Evolutionary conservation across 2,888 invertebrate species (phyloP).

Genomic region (Mongoloraphidia duomilia): DNA sequence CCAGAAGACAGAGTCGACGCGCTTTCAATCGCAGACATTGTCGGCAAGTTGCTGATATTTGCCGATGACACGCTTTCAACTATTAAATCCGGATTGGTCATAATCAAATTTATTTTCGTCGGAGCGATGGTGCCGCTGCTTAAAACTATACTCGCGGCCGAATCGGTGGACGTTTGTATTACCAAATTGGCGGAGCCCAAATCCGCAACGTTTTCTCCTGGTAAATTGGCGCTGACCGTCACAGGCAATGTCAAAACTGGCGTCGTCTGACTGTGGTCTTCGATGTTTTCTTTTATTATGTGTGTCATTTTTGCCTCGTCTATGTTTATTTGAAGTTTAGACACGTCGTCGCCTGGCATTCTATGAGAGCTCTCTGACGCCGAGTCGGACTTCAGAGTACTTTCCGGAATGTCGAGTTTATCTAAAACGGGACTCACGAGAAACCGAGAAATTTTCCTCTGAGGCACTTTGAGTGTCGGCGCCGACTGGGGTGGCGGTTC

Average conservation of each 20-base stretch:
- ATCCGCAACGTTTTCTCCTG: constrained; percentile 1
- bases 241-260: not conserved
- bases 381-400: constrained; percentile 12
- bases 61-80: constrained; percentile 31
- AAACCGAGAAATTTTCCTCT: constrained; percentile 66
- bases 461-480: constrained; percentile 27
- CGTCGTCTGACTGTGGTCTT: not conserved
- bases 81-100: constrained; percentile 21
- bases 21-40: constrained; percentile 17
- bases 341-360: not conserved
- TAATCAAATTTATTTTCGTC: constrained; percentile 12
- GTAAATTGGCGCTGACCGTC: not conserved
- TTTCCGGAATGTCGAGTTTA: constrained; percentile 30
- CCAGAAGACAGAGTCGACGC: too few species aligned
- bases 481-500: constrained; percentile 5
- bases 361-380: not conserved
- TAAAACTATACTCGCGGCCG: constrained; percentile 8
- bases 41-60: constrained; percentile 31
- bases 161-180: not conserved
- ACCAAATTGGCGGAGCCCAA: not conserved
- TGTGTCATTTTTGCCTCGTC: not conserved
- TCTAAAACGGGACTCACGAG: constrained; percentile 68
- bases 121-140: constrained; percentile 13
- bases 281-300: not conserved
- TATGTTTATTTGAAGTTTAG: not conserved